Evolutionary conservation across 2,888 invertebrate species (phyloP).

Genomic region (Crematogaster levior): DNA sequence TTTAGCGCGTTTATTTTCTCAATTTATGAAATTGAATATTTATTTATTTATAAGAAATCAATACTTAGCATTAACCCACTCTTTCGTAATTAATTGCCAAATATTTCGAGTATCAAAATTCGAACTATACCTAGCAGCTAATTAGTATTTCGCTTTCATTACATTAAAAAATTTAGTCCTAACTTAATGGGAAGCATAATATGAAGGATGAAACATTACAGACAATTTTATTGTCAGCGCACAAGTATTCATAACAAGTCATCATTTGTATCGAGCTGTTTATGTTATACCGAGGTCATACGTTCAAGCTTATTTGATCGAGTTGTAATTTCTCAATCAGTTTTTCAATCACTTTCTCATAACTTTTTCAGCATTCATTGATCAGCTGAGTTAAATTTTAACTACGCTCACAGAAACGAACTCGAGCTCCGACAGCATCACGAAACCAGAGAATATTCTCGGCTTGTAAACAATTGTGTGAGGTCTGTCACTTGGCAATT

Average conservation of each 20-base stretch:
- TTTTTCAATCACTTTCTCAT: background rate
- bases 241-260: background rate
- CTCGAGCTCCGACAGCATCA: too few relatives aligned
- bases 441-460: background rate
- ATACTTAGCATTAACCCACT: background rate
- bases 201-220: background rate
- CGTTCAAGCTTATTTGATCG: background rate
- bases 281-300: background rate
- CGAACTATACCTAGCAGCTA: background rate
- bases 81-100: background rate
- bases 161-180: background rate
- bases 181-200: background rate
- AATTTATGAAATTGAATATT: background rate
- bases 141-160: background rate
- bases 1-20: background rate
- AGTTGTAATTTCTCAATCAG: background rate
- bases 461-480: background rate
- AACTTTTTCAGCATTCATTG: background rate
- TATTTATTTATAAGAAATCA: background rate
- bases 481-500: background rate
- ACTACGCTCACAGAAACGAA: background rate
- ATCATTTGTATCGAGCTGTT: background rate
- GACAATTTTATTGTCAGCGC: background rate
- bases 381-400: background rate
- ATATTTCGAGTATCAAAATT: background rate